Percentiles rank a stretch among this genome's conserved stretches.
phyloP scores from a whole-genome alignment of 2,797 vertebrate species.

The Echiichthys vipera region DNA sequence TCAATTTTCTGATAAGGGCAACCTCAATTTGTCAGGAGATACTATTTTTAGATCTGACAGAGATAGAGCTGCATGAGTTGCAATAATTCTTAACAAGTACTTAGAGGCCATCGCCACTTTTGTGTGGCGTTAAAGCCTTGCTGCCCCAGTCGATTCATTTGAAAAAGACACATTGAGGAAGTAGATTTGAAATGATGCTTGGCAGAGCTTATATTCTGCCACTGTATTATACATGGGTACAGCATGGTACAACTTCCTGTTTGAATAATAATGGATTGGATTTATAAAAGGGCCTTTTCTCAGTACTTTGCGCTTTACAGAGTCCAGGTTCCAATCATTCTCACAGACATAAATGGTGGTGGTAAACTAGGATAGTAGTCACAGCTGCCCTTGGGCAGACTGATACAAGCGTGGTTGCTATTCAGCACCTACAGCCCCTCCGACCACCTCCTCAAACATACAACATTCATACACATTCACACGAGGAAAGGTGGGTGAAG shows the following conservation, averaged over 20 bases:
- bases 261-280: no score
- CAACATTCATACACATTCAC: no score
- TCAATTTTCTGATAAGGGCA: conserved; percentile 87
- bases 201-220: conserved; percentile 51
- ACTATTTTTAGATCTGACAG: conserved; percentile 83
- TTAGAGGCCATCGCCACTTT: conserved; percentile 62
- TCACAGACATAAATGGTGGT: no score
- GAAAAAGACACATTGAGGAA: conserved; percentile 65
- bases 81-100: conserved; percentile 76
- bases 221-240: conserved; percentile 55
- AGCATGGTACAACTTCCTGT: conserved; percentile 49
- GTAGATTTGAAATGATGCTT: conserved; percentile 67
- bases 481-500: no score
- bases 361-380: no score
- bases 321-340: no score
- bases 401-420: no score
- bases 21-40: conserved; percentile 83
- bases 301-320: no score
- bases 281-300: no score
- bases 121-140: conserved; percentile 64
- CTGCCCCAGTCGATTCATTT: conserved; percentile 47
- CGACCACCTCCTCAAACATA: no score
- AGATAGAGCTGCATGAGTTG: conserved; percentile 64
- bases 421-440: no score
- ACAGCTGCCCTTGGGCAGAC: no score